Conservation (phyloP, 2,888 invertebrate genomes). For the Drosophila mulleri region DNA sequence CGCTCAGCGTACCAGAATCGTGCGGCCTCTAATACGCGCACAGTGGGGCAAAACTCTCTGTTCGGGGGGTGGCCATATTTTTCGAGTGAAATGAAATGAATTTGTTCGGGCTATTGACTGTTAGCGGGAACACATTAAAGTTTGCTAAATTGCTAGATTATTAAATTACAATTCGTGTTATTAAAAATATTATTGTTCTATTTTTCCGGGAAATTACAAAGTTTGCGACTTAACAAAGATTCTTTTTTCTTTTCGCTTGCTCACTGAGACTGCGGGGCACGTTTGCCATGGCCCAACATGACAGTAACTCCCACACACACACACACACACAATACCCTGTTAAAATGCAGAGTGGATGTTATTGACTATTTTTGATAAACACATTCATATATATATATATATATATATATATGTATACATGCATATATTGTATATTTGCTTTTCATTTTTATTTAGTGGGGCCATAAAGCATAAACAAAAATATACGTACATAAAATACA, state of each 20-base stretch:
- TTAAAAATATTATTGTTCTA: conserved; percentile 10
- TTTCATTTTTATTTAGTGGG: neutral
- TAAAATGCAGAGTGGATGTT: neutral
- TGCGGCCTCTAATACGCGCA: conserved; percentile 10
- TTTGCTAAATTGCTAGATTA: neutral
- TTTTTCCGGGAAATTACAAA: conserved; percentile 13
- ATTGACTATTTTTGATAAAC: neutral
- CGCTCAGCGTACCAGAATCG: conserved; percentile 24
- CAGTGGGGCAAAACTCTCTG: neutral
- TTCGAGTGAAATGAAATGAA: neutral
- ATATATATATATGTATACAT: too few relatives aligned
- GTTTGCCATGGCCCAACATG: neutral
- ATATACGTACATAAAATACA: conserved; percentile 1
- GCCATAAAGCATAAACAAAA: conserved; percentile 13
- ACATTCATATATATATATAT: neutral
- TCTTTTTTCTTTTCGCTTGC: neutral
- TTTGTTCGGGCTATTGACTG: neutral
- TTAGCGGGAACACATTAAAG: neutral
- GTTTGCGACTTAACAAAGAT: conserved; percentile 9
- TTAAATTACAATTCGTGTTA: conserved; percentile 7
- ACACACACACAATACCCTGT: conserved; percentile 1
- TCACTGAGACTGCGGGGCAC: neutral
- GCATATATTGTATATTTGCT: too few relatives aligned
- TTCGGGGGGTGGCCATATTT: too few relatives aligned
- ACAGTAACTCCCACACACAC: neutral